Evolutionary conservation across 2,113 vertebrate genomes (phyloP).

Genomic region (Fregata magnificens): DNA sequence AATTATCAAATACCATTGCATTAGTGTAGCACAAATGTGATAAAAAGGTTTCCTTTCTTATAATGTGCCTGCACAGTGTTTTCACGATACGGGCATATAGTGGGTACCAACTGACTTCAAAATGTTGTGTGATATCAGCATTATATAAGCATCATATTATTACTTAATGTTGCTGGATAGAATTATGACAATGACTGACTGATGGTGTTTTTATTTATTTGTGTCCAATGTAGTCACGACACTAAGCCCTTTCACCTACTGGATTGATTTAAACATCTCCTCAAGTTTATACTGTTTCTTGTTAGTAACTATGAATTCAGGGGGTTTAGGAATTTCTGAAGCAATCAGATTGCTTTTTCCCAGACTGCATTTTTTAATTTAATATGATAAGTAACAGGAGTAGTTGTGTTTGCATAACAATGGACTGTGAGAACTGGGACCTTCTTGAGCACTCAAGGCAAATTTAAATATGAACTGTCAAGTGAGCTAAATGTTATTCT

Average conservation of each 20-base stretch:
- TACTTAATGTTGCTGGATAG: background rate
- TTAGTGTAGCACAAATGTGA: background rate
- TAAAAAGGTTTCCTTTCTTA: background rate
- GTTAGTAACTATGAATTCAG: background rate
- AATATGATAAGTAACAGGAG: background rate
- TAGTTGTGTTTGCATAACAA: background rate
- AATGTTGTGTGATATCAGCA: background rate
- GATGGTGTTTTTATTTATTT: background rate
- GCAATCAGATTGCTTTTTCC: background rate
- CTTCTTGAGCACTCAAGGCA: background rate
- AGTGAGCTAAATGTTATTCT: background rate
- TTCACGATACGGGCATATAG: background rate
- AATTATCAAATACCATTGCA: background rate
- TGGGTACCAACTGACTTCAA: background rate
- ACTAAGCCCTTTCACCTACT: background rate
- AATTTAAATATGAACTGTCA: background rate
- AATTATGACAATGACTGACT: background rate
- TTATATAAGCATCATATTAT: background rate
- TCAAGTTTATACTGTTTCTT: background rate
- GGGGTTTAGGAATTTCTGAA: background rate
- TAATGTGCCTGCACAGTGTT: background rate
- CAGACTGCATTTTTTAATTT: background rate
- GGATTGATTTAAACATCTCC: background rate
- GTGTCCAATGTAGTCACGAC: fast-evolving
- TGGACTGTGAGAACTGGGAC: background rate